Evolutionary conservation across 1,140 invertebrate genomes (phyloP).

Genomic region (Scaptomyza hsui): DNA sequence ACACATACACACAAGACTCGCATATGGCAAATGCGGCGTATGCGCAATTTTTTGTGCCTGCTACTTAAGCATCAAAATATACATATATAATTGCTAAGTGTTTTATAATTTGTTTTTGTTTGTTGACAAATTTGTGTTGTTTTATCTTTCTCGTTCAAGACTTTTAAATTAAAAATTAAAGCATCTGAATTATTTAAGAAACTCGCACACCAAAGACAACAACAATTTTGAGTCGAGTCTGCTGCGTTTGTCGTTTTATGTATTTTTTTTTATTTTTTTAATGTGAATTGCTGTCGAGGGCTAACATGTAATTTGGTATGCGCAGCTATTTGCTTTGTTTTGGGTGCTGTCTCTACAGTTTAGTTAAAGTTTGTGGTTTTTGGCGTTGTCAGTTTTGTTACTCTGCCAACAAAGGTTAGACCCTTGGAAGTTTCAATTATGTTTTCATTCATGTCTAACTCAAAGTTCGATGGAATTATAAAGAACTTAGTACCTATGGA

Average conservation of each 20-base stretch:
- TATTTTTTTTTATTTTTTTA: no score
- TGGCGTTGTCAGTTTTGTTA: neutral
- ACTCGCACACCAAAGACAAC: no score
- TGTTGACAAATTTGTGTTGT: neutral
- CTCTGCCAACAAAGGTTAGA: no score
- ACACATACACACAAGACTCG: constrained; percentile 11
- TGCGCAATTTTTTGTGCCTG: constrained; percentile 68
- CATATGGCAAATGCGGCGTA: constrained; percentile 32
- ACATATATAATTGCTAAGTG: constrained; percentile 69
- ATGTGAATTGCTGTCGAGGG: neutral
- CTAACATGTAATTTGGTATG: constrained; percentile 36
- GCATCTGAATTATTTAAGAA: no score
- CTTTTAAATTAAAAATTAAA: constrained; percentile 14
- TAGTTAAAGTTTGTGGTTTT: neutral
- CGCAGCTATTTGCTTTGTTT: constrained; percentile 26
- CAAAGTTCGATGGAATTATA: no score
- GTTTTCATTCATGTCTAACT: no score
- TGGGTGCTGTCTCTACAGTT: constrained; percentile 10
- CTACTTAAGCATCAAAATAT: constrained; percentile 60
- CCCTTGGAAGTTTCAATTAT: no score
- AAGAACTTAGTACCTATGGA: no score
- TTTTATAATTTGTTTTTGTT: constrained; percentile 47
- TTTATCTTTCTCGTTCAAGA: constrained; percentile 5
- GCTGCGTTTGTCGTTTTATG: no score
- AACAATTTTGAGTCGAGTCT: no score